phyloP scores from a whole-genome alignment of 2,888 invertebrate genomes.

The Abscondita cerata region DNA sequence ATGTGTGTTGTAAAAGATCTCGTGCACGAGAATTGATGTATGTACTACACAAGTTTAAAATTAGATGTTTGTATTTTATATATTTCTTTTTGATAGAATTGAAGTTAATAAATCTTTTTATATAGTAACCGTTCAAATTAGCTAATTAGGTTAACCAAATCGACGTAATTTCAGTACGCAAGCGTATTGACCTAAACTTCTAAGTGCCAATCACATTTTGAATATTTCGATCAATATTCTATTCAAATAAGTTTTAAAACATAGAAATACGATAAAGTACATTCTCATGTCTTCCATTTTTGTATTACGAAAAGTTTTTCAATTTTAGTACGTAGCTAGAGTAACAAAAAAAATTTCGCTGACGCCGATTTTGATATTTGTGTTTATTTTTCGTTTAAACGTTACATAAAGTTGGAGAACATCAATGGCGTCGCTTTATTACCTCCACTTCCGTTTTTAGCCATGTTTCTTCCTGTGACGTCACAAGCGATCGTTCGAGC shows the following conservation, averaged over 20 bases:
- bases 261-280: too few relatives aligned
- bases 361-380: too few relatives aligned
- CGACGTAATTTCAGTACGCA: conserved; percentile 20
- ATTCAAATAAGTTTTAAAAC: conserved; percentile 38
- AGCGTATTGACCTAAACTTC: conserved; percentile 34
- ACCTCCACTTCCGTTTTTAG: conserved; percentile 40
- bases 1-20: not conserved
- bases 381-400: too few relatives aligned
- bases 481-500: conserved; percentile 48
- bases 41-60: too few relatives aligned
- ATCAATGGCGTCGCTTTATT: conserved; percentile 43
- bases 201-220: conserved; percentile 25
- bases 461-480: conserved; percentile 45
- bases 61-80: too few relatives aligned
- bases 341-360: not conserved
- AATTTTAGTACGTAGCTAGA: not conserved
- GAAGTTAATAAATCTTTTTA: too few relatives aligned
- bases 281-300: too few relatives aligned
- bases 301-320: not conserved
- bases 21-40: not conserved
- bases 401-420: conserved; percentile 40
- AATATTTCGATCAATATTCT: conserved; percentile 41
- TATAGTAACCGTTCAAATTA: too few relatives aligned
- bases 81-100: too few relatives aligned
- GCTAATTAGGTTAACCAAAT: conserved; percentile 1